Evolutionary conservation across 1,140 invertebrate species (phyloP), one percentile per base, ranked within the genome.

Genomic region (Heliconius hewitsoni): DNA sequence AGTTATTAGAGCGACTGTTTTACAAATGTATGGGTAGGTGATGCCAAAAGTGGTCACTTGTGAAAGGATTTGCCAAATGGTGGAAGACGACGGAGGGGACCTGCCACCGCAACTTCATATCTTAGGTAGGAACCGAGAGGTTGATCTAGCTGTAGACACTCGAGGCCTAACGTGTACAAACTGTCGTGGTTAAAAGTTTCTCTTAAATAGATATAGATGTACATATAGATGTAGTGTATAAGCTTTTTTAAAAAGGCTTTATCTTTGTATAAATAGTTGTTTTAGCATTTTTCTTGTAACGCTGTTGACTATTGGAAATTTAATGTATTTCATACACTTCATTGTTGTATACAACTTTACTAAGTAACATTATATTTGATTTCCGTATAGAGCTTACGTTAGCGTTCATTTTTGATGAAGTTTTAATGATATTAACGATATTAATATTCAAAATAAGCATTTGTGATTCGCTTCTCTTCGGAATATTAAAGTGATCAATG

Each of bases 81-180:
- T 85, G 1, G 23, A 46, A 46, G 42, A 23, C 55, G 84, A 91
- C 85, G 84, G 86, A 89, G 77, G 90, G 90, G 91, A 93, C 91
- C 90, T 90, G 87, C 90, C 87, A 77, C 90, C 80, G 85, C 85
- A 85, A 90, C 83, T 91, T 92, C 92, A 93, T 94, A 94, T 94
- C 91, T 86, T 93, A 93, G 90, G 77, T 92, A 91, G 89, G 78
- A 79, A 80, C 81, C 83, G 84, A 82, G 81, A 70, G 80, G 76
- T 84, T 82, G 71, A 73, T 79, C 55, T 85, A 81, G 83, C 74
- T 83, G 71, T 87, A 87, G 82, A 85, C 34, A 80, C 81, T 60
- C 42, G 81, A 86, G 83, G 87, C 87, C 85, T 88, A 86, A 85
- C 76, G 75, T 85, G 82, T 85, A 87, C 73, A 73, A 81, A 76